phyloP scores from a whole-genome alignment of 2,888 invertebrate species.

The Gerris lacustris region DNA sequence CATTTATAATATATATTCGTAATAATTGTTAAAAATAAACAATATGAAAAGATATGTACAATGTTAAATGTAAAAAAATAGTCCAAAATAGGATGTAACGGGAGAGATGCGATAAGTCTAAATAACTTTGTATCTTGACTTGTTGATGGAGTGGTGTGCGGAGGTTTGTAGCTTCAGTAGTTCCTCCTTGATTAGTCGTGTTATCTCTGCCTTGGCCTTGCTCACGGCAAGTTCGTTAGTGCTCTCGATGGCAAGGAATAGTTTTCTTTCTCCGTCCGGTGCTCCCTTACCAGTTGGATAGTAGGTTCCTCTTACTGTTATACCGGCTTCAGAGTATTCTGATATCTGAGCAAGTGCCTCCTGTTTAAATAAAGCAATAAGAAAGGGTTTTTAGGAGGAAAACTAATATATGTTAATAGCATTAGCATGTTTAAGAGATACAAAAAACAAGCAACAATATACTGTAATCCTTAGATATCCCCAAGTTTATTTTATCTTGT shows the following conservation, averaged over 20 bases:
- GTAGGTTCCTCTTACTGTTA: slow-evolving; percentile 95
- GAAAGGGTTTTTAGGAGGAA: not conserved
- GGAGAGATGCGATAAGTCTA: slow-evolving; percentile 15
- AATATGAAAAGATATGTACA: no score
- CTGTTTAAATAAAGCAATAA: slow-evolving; percentile 39
- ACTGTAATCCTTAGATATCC: no score
- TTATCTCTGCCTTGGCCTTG: slow-evolving; percentile 93
- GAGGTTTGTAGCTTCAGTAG: slow-evolving; percentile 80
- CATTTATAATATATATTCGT: no score
- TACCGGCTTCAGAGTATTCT: slow-evolving; percentile 97
- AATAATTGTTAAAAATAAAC: no score
- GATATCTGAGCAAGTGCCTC: slow-evolving; percentile 96
- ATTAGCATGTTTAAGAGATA: no score
- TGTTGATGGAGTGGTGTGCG: slow-evolving; percentile 70
- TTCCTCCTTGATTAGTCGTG: slow-evolving; percentile 94
- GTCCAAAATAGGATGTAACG: no score
- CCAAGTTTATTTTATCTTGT: no score
- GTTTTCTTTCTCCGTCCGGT: slow-evolving; percentile 85
- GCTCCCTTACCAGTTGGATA: slow-evolving; percentile 78
- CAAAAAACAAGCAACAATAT: no score
- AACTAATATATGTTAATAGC: not conserved
- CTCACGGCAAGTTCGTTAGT: slow-evolving; percentile 91
- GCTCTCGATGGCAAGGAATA: slow-evolving; percentile 97
- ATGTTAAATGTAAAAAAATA: no score
- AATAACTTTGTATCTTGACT: slow-evolving; percentile 33